Conservation (phyloP, 2,888 invertebrate species). For the Ornithoptera alexandrae region DNA sequence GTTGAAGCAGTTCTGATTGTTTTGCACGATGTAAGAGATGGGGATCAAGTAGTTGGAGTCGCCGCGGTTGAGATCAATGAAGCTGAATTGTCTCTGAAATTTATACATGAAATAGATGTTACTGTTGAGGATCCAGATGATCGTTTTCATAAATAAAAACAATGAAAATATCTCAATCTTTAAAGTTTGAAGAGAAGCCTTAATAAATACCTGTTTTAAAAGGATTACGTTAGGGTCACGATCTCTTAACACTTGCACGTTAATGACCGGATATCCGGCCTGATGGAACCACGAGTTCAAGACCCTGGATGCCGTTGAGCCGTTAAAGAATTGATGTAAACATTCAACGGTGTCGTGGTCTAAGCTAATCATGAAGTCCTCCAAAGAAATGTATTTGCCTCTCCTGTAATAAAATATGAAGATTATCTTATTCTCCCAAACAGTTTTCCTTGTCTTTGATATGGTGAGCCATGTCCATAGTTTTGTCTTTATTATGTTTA, state of each 20-base stretch:
- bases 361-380: constrained; percentile 57
- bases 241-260: constrained; percentile 68
- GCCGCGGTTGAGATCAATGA: constrained; percentile 44
- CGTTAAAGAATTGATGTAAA: constrained; percentile 65
- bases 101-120: not conserved
- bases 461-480: too few species aligned
- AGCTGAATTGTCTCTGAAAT: constrained; percentile 65
- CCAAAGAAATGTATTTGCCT: constrained; percentile 59
- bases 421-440: not conserved
- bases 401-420: constrained; percentile 44
- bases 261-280: constrained; percentile 83
- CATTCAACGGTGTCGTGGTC: constrained; percentile 67
- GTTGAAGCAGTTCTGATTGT: constrained; percentile 64
- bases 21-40: constrained; percentile 64
- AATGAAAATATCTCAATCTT: too few species aligned
- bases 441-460: too few species aligned
- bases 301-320: constrained; percentile 67
- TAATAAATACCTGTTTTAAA: constrained; percentile 57
- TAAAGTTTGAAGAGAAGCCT: too few species aligned
- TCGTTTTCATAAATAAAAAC: not conserved
- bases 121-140: not conserved
- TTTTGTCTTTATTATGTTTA: too few species aligned
- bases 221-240: constrained; percentile 59
- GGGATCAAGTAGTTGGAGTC: constrained; percentile 64
- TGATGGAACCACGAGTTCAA: constrained; percentile 83